phyloP scores from a whole-genome alignment of 2,888 invertebrate species.

The Rotaria macrura region DNA sequence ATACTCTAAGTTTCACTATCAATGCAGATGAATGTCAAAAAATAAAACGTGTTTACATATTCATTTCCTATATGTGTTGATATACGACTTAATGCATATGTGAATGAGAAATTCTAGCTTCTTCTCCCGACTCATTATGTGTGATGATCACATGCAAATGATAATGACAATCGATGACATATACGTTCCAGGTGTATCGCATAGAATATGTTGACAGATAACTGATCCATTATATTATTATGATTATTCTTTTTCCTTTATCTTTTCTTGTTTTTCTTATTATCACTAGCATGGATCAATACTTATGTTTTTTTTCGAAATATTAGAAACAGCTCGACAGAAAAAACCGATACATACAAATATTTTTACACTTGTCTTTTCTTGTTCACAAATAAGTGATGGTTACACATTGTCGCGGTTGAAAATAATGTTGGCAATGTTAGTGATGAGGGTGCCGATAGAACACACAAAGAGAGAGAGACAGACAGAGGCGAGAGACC shows the following conservation, averaged over 20 bases:
- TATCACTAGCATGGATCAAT: not conserved
- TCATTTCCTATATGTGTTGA: not conserved
- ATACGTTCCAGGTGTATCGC: not conserved
- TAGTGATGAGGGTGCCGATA: not conserved
- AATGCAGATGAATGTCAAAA: not conserved
- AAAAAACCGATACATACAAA: not conserved
- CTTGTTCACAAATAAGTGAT: conserved; percentile 3
- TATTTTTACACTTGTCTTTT: conserved; percentile 7
- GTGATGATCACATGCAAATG: not conserved
- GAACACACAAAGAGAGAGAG: not conserved
- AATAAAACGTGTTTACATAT: not conserved
- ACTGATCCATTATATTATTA: not conserved
- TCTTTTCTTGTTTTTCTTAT: not conserved
- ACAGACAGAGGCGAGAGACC: not conserved
- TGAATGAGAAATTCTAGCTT: not conserved
- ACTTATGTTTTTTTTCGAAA: not conserved
- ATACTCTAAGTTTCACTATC: not conserved
- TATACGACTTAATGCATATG: not conserved
- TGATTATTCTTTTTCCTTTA: not conserved
- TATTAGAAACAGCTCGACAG: not conserved
- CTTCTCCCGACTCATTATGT: not conserved
- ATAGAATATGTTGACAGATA: not conserved
- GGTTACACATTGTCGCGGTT: not conserved
- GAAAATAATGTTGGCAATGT: not conserved
- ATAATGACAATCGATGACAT: not conserved